Conservation (phyloP, 2,888 invertebrate genomes). For the Agrochola macilenta region DNA sequence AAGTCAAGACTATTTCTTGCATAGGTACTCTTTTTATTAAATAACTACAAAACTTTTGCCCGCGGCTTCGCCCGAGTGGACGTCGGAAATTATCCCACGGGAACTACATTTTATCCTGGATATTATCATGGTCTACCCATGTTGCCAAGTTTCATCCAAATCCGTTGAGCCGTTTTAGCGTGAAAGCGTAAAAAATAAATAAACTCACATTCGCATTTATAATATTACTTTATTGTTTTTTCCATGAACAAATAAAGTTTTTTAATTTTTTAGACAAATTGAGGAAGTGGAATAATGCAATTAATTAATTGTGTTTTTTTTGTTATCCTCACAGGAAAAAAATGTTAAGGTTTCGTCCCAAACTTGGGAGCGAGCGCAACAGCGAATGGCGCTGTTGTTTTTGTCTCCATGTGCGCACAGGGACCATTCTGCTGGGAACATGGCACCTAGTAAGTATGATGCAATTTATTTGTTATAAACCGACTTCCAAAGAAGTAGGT, state of each 20-base stretch:
- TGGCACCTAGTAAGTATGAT: slow-evolving; percentile 95
- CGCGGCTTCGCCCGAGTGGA: no score
- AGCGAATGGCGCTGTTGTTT: slow-evolving; percentile 95
- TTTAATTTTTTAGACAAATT: no score
- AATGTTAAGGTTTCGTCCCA: slow-evolving; percentile 92
- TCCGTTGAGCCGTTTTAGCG: no score
- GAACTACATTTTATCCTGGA: no score
- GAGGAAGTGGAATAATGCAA: background rate
- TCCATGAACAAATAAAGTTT: background rate
- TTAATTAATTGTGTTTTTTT: background rate
- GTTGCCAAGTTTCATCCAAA: no score
- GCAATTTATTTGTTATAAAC: slow-evolving; percentile 9
- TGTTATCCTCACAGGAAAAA: slow-evolving; percentile 60
- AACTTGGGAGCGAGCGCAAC: slow-evolving; percentile 92
- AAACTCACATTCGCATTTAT: no score
- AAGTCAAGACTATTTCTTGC: background rate
- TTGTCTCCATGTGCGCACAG: slow-evolving; percentile 95
- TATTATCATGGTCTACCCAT: no score
- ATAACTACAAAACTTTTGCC: no score
- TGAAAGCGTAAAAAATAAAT: no score
- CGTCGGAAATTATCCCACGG: no score
- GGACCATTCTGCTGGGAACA: slow-evolving; percentile 94
- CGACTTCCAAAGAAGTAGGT: no score
- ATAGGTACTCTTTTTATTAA: no score
- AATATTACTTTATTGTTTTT: background rate